Evolutionary conservation across 2,113 vertebrate genomes (phyloP).

Genomic region (Vulpes lagopus): DNA sequence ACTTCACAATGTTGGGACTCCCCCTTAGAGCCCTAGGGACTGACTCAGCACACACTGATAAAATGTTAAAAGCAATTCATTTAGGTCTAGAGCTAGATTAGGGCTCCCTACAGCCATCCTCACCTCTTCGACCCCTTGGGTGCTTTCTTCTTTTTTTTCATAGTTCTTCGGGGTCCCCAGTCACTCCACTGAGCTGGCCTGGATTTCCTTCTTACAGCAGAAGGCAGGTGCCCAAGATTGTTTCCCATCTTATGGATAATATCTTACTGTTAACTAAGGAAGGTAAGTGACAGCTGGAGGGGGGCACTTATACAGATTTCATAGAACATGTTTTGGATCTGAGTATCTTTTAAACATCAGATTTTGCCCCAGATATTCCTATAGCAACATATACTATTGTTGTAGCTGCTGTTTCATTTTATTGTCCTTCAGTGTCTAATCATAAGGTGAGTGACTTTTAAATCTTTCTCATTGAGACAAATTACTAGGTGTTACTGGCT

Average conservation of each 20-base stretch:
- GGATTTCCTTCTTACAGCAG: background rate
- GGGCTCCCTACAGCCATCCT: background rate
- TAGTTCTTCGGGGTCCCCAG: background rate
- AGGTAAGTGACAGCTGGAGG: background rate
- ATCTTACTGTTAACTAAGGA: slow-evolving; percentile 12
- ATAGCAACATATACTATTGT: background rate
- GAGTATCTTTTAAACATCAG: background rate
- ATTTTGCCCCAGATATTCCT: background rate
- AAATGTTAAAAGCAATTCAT: background rate
- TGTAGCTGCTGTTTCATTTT: background rate
- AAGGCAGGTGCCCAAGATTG: background rate
- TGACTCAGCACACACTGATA: slow-evolving; percentile 69
- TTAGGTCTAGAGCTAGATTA: background rate
- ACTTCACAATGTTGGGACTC: slow-evolving; percentile 69
- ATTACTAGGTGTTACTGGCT: background rate
- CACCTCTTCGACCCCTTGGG: background rate
- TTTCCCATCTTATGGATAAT: background rate
- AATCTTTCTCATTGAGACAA: background rate
- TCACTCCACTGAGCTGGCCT: background rate
- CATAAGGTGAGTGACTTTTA: background rate
- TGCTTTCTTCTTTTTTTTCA: background rate
- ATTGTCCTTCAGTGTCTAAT: background rate
- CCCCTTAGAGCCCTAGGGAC: slow-evolving; percentile 36
- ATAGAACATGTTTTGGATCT: background rate
- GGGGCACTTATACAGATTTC: background rate